Evolutionary conservation across 2,113 vertebrate genomes (phyloP), one percentile per base, ranked within the genome.

Genomic region (Sceloporus tristichus): DNA sequence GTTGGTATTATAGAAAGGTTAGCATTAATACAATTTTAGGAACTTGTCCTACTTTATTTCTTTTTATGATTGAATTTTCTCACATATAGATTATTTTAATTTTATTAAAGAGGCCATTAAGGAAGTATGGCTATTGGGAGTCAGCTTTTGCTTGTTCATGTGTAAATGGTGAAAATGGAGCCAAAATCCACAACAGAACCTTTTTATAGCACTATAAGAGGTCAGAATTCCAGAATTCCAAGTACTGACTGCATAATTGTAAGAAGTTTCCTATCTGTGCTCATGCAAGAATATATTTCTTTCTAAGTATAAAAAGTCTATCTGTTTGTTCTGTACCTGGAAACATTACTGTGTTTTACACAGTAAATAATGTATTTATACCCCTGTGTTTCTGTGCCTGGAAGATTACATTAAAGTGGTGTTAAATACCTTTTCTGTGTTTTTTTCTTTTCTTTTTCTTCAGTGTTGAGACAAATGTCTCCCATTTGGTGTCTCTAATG

Each of bases 151-250:
- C 88, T 92, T 90, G 54, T 74, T 27, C 54, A 80, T 65, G 53
- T 53, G 0, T 18, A 91, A 54, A 29, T 75, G 27, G 1, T 91
- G 86, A 89, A 89, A 87, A 87, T 54, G n/a, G 9, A 88, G 23
- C 5, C 29, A 82, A 85, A 34, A 76, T 79, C 83, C n/a, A 53
- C 0, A 0, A 85, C 66, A 5, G 62, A 88, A 3, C 5, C 90
- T 85, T 92, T n/a, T 7, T 86, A 86, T 85, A 85, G 42, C 86
- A 74, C 8, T 14, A 65, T 25, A 62, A 68, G 68, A 1, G 53
- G 65, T 81, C 84, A 85, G 5, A 83, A 16, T 9, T 0, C 81
- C 84, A 85, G 5, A 83, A 16, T 9, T 0, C 90, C 59, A 88
- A 23, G 19, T 77, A 86, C 91, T 56, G 88, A 10, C 90, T 40